Base-by-base conservation (phyloP, 1,140 invertebrate species). In the Forficula auricularia region DNA sequence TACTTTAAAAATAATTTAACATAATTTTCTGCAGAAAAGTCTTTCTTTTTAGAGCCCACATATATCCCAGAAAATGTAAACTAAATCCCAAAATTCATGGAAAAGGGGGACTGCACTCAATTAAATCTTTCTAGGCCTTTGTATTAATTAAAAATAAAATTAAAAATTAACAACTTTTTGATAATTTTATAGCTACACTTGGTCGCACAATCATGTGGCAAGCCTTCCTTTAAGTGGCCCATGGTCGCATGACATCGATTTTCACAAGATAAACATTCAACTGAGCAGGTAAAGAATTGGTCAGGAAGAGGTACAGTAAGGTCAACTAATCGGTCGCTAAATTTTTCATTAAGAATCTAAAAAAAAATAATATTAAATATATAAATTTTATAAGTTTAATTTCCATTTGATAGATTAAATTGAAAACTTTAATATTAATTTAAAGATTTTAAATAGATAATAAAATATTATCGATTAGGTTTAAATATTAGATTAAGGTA, bases 231-330 rank as follows among this genome's bases (percentile, higher is more conserved):
- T 38, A 70, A 53, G 57, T 88, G 84, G 40, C 82, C 83, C 77
- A 84, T 84, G 40, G 77, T 81, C 31, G 71, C 66, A 42, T 59
- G 63, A 56, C 84, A 88, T n/a, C 75, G 66, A 40, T 57, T 59
- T 54, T 66, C 68, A 62, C 83, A 88, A 19, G 79, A 79, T 27
- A 77, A 61, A 58, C 82, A 88, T 46, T 70, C 71, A 1, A 67
- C 60, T 8, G 71, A 66, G 57, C 83, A 88, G 0, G 80, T 82
- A 52, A 87, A 85, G 61, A 83, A 83, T 54, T 84, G 73, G 51
- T 84, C 77, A 14, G 81, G 76, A 61, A 85, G 85, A 34, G 79
- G 64, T 49, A 71, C 68, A 34, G 71, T 68, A 10, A 67, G 57
- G 48, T 73, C 73, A 32, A 68, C 67, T 20, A 83, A 73, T 42